Conservation (phyloP, 2,888 invertebrate species). For the Aspidiotus rigidus region DNA sequence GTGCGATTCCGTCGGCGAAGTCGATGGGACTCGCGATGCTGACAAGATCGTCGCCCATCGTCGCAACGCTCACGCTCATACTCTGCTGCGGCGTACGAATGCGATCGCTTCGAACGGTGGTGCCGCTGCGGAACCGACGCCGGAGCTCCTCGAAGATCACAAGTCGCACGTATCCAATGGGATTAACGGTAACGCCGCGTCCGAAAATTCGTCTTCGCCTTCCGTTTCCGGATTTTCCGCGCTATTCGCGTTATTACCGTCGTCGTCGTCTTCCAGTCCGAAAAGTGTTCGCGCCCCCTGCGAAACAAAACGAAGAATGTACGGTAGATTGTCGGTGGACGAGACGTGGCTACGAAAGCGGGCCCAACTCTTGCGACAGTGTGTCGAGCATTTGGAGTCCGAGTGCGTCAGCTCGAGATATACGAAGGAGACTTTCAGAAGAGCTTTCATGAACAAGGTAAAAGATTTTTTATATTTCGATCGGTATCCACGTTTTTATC, state of each 20-base stretch:
- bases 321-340: slow-evolving; percentile 54
- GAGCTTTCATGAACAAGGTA: slow-evolving; percentile 62
- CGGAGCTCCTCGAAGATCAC: background rate
- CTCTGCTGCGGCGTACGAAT: background rate
- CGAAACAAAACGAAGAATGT: background rate
- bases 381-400: slow-evolving; percentile 53
- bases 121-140: background rate
- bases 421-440: slow-evolving; percentile 55
- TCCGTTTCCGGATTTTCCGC: background rate
- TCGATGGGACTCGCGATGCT: background rate
- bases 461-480: slow-evolving; percentile 39
- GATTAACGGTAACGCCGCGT: background rate
- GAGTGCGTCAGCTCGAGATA: slow-evolving; percentile 50
- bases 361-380: slow-evolving; percentile 54
- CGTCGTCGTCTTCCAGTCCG: background rate
- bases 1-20: slow-evolving; percentile 16
- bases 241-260: too few species aligned
- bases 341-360: slow-evolving; percentile 55
- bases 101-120: background rate
- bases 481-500: too few species aligned
- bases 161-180: background rate
- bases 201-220: background rate
- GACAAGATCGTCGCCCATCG: background rate
- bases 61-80: too few species aligned
- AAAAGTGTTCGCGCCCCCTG: background rate